Evolutionary conservation across 1,140 invertebrate species (phyloP).

Genomic region (Hycleus cichorii): DNA sequence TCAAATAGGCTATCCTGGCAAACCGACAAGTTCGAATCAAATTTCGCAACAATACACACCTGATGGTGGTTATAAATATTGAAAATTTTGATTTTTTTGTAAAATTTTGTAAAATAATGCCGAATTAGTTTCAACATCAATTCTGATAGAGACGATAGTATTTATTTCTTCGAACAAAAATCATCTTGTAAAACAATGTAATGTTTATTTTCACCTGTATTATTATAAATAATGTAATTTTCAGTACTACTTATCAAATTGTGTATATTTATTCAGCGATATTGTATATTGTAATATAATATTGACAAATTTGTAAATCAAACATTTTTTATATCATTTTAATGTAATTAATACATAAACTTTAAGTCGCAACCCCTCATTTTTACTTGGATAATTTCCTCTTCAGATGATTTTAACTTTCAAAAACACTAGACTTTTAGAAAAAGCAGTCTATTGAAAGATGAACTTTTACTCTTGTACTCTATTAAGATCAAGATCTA

Average conservation of each 20-base stretch:
- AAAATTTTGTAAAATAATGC: constrained; percentile 15
- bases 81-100: constrained; percentile 20
- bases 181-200: no score
- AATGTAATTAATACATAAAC: background rate
- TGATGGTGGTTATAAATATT: constrained; percentile 50
- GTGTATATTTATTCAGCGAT: constrained; percentile 11
- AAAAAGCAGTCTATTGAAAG: no score
- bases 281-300: constrained; percentile 14
- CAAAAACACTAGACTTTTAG: no score
- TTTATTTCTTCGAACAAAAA: background rate
- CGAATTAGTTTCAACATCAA: no score
- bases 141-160: background rate
- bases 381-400: no score
- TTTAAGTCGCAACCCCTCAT: background rate
- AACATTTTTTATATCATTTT: no score
- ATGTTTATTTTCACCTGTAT: no score
- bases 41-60: constrained; percentile 32
- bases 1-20: background rate
- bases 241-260: constrained; percentile 1
- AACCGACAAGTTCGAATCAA: constrained; percentile 5
- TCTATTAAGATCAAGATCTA: no score
- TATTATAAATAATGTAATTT: background rate
- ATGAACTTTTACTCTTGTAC: no score
- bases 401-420: no score
- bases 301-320: constrained; percentile 11